Base-by-base conservation (phyloP, 2,888 invertebrate species). In the Tetropium fuscum region DNA sequence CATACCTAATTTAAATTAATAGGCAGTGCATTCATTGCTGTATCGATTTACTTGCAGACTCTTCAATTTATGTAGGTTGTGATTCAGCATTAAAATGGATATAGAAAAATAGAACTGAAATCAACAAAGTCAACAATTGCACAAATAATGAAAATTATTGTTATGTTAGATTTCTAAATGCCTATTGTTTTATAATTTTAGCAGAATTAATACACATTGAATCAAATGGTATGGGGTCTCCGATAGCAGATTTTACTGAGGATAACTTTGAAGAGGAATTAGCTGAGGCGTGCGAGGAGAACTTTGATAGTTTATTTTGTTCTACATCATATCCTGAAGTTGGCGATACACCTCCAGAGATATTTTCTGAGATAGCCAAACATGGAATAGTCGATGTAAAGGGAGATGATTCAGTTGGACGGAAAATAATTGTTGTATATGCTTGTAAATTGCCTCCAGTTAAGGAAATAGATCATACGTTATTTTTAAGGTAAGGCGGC, bases 351-450 rank as follows among this genome's bases (percentile, higher is more conserved):
- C 85, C 85, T 54, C 61, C 72, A 4, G 80, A 79, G 56, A 76
- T 75, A 62, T 82, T 78, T 68, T 66, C 74, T 53, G 91, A 92
- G 75, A 90, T 94, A 62, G 86, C 91, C 22, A 86, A 87, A 70
- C 87, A 90, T 75, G 90, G 91, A 13, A 92, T 94, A 68, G 88
- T 94, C 11, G 93, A 94, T 82, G 90, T 93, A n/a, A 90, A 91
- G 58, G 93, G 92, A 10, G 92, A 92, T 81, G 92, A 93, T 80
- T 85, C 87, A 38, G 88, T 92, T 72, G 98, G 98, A 13, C 88
- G 98, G 65, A 95, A 98, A 80, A 92, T 99, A 72, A 96, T 99
- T 75, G 94, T 97, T 36, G 92, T 99, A 54, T 98, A 97, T 62
- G 98, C 99, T 4, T 98, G 97, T 82, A 88, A 90, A 76, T 84